Conservation (phyloP, 2,797 vertebrate genomes). For the Furcifer pardalis region DNA sequence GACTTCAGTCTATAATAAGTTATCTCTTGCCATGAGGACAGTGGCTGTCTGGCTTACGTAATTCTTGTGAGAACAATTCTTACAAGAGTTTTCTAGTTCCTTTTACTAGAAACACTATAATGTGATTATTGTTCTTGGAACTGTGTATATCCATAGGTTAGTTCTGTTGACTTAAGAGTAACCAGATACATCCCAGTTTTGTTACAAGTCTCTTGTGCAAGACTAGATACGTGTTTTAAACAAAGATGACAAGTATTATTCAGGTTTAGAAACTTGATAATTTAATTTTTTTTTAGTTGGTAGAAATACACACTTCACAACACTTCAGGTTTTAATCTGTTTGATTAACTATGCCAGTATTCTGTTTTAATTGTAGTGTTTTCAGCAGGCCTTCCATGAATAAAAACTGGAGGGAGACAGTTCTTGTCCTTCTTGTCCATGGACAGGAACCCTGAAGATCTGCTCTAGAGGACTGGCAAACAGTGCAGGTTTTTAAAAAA, state of each 20-base stretch:
- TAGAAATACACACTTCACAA: not conserved
- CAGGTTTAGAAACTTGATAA: not conserved
- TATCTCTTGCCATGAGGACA: constrained; percentile 39
- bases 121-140: not conserved
- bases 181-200: not conserved
- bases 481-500: no score
- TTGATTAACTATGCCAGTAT: not conserved
- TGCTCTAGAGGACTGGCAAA: no score
- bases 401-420: no score
- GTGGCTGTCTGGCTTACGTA: constrained; percentile 34
- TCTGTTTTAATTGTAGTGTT: no score
- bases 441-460: no score
- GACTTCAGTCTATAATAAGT: constrained; percentile 35
- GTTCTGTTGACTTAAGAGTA: not conserved
- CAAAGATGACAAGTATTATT: no score
- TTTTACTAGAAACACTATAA: not conserved
- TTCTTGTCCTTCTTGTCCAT: no score
- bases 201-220: not conserved
- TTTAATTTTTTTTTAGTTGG: not conserved
- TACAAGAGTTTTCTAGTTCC: no score
- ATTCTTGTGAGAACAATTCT: not conserved
- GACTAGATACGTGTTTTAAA: no score
- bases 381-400: no score
- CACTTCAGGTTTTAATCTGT: not conserved
- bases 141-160: not conserved